Evolutionary conservation across 2,888 invertebrate genomes (phyloP).

Genomic region (Dicroscelio sp.): DNA sequence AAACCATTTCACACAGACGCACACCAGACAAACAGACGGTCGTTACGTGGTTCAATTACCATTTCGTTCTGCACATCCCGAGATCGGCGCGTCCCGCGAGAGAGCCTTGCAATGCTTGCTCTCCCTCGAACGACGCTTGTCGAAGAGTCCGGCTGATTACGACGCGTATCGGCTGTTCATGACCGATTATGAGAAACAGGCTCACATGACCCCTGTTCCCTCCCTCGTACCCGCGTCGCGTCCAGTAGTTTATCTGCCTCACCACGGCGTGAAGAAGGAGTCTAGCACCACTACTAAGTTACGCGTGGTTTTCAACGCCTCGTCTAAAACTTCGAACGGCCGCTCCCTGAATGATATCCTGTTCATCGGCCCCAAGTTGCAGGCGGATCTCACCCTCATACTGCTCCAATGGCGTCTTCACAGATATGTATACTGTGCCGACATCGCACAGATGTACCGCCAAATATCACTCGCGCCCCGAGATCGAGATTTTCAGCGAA

Average conservation of each 20-base stretch:
- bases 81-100: background rate
- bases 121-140: background rate
- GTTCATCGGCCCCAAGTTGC: too few species aligned
- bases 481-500: slow-evolving; percentile 12
- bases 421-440: background rate
- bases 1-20: background rate
- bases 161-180: background rate
- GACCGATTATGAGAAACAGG: background rate
- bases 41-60: background rate
- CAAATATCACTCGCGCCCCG: background rate
- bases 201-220: background rate
- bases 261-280: background rate
- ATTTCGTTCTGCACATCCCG: background rate
- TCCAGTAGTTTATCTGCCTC: background rate
- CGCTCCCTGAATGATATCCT: background rate
- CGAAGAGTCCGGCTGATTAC: background rate
- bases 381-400: too few species aligned
- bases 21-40: background rate
- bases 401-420: too few species aligned
- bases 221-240: too few species aligned
- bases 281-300: background rate
- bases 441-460: too few species aligned
- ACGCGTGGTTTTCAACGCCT: slow-evolving; percentile 16
- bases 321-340: background rate
- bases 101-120: background rate